Evolutionary conservation across 2,888 invertebrate genomes (phyloP).

Genomic region (Scelioninae gen. 2): DNA sequence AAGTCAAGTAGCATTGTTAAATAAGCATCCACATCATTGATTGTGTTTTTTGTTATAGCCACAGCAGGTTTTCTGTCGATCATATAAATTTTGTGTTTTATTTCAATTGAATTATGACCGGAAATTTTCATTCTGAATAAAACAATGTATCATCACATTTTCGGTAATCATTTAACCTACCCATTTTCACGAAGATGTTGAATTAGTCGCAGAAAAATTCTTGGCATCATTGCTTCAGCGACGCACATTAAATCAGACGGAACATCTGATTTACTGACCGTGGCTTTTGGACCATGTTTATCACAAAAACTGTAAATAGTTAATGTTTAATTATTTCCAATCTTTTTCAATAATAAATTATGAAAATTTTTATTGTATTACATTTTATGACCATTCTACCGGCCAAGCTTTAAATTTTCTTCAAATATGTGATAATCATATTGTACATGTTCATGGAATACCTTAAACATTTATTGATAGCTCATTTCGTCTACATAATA

Average conservation of each 20-base stretch:
- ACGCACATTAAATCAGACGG: conserved; percentile 94
- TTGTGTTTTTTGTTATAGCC: conserved; percentile 82
- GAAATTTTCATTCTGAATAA: neutral
- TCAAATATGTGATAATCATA: too few relatives aligned
- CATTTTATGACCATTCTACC: too few relatives aligned
- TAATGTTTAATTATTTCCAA: conserved; percentile 20
- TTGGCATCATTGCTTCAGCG: conserved; percentile 95
- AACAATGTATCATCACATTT: neutral
- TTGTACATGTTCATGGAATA: too few relatives aligned
- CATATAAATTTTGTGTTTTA: too few relatives aligned
- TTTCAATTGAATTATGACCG: neutral
- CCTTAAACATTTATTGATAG: too few relatives aligned
- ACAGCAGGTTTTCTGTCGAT: conserved; percentile 57
- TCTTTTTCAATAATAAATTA: too few relatives aligned
- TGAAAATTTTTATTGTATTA: too few relatives aligned
- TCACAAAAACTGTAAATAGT: conserved; percentile 86
- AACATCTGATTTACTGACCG: conserved; percentile 83
- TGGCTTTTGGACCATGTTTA: conserved; percentile 93
- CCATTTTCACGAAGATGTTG: conserved; percentile 93
- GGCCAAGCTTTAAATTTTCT: too few relatives aligned
- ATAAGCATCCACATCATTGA: conserved; percentile 91
- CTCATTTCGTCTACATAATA: too few relatives aligned
- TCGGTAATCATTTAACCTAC: conserved; percentile 71
- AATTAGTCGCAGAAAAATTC: conserved; percentile 90
- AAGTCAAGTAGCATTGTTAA: conserved; percentile 94